A percentile compares a stretch with the other conserved stretches of the same genome.
phyloP scores from a whole-genome alignment of 2,888 invertebrate species.

The Folsomia candida region DNA sequence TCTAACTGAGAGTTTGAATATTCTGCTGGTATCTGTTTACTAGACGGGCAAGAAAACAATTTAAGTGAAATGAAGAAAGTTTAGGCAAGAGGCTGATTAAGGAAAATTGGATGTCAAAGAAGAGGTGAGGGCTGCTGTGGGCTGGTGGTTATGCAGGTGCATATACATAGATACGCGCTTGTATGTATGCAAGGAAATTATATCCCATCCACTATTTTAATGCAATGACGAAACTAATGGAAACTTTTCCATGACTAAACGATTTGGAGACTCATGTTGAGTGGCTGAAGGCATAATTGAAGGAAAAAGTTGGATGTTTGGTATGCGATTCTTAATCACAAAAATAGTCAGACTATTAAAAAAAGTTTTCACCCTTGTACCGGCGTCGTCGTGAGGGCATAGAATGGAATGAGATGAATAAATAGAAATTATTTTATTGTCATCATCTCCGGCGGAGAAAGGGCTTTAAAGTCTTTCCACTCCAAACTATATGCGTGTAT shows the following conservation, averaged over 20 bases:
- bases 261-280: slow-evolving; percentile 9
- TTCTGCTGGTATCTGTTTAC: neutral
- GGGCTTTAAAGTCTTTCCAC: neutral
- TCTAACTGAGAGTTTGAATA: too few species aligned
- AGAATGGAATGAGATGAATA: too few species aligned
- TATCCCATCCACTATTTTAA: slow-evolving; percentile 45
- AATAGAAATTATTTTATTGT: slow-evolving; percentile 50
- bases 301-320: slow-evolving; percentile 21
- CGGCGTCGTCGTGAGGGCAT: too few species aligned
- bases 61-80: slow-evolving; percentile 9
- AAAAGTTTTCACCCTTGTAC: slow-evolving; percentile 28
- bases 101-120: neutral
- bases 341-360: slow-evolving; percentile 41
- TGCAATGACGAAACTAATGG: slow-evolving; percentile 43
- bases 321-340: slow-evolving; percentile 45
- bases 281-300: neutral
- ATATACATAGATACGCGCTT: too few species aligned
- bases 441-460: slow-evolving; percentile 30
- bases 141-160: neutral
- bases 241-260: slow-evolving; percentile 23
- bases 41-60: neutral
- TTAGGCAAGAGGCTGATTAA: neutral
- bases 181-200: too few species aligned
- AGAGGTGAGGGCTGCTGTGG: neutral
- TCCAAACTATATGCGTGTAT: neutral